Conservation (phyloP, 2,888 invertebrate genomes). For the Microplitis manilae region DNA sequence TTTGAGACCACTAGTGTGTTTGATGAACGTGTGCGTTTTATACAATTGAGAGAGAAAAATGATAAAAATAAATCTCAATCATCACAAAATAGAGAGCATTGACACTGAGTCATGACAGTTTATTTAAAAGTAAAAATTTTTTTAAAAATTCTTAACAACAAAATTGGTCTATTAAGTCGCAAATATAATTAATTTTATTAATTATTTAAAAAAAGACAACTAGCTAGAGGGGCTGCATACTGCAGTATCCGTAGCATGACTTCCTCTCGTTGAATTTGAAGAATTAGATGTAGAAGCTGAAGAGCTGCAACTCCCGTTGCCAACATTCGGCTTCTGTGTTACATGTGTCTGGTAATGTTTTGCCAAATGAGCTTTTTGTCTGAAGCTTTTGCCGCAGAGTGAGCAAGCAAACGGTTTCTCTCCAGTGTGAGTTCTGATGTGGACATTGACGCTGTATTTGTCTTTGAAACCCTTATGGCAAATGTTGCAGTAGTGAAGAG, state of each 20-base stretch:
- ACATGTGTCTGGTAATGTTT: conserved; percentile 95
- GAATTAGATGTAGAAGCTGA: conserved; percentile 49
- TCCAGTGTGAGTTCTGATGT: conserved; percentile 97
- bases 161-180: not conserved
- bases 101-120: not conserved
- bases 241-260: conserved; percentile 42
- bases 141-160: not conserved
- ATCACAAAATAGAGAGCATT: conserved; percentile 27
- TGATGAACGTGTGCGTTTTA: conserved; percentile 10
- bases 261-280: conserved; percentile 45
- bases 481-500: conserved; percentile 92
- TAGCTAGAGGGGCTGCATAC: conserved; percentile 62
- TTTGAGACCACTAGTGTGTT: conserved; percentile 32
- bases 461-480: conserved; percentile 96
- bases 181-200: not conserved
- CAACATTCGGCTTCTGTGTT: conserved; percentile 83
- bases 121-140: conserved; percentile 3
- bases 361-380: conserved; percentile 92
- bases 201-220: conserved; percentile 48
- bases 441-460: conserved; percentile 98
- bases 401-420: conserved; percentile 98
- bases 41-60: not conserved
- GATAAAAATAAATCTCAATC: not conserved
- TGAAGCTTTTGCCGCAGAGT: conserved; percentile 93
- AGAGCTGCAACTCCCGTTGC: conserved; percentile 69